Evolutionary conservation across 1,140 invertebrate genomes (phyloP).

Genomic region (Conus betulinus): DNA sequence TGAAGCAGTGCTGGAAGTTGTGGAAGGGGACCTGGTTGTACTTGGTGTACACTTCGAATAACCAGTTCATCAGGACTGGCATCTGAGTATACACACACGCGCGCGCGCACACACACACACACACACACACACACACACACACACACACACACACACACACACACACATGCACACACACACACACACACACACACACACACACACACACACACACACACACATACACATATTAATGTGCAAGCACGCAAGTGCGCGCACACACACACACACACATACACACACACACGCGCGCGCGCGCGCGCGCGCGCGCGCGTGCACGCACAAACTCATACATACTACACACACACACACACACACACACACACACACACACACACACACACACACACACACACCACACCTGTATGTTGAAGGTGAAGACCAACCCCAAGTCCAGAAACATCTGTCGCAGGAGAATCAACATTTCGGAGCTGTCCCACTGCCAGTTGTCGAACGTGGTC

Average conservation of each 20-base stretch:
- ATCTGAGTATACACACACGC: slow-evolving; percentile 52
- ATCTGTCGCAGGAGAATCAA: slow-evolving; percentile 89
- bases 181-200: neutral
- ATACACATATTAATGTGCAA: neutral
- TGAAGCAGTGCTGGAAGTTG: slow-evolving; percentile 93
- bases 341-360: neutral
- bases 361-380: neutral
- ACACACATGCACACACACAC: neutral
- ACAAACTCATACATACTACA: neutral
- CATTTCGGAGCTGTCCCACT: slow-evolving; percentile 89
- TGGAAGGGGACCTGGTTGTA: slow-evolving; percentile 84
- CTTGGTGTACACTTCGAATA: slow-evolving; percentile 72
- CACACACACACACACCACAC: slow-evolving; percentile 46
- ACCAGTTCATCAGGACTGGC: slow-evolving; percentile 68
- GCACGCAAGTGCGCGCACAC: neutral
- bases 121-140: neutral
- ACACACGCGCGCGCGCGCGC: neutral
- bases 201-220: slow-evolving; percentile 8
- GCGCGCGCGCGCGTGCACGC: no score
- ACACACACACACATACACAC: neutral
- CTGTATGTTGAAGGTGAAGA: slow-evolving; percentile 86
- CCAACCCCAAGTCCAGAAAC: slow-evolving; percentile 87
- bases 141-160: neutral
- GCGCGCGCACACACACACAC: neutral
- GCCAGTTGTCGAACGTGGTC: slow-evolving; percentile 88